A percentile compares a stretch with the other conserved stretches of the same genome.
phyloP scores from a whole-genome alignment of 2,888 invertebrate species.

The Mechanitis mazaeus region DNA sequence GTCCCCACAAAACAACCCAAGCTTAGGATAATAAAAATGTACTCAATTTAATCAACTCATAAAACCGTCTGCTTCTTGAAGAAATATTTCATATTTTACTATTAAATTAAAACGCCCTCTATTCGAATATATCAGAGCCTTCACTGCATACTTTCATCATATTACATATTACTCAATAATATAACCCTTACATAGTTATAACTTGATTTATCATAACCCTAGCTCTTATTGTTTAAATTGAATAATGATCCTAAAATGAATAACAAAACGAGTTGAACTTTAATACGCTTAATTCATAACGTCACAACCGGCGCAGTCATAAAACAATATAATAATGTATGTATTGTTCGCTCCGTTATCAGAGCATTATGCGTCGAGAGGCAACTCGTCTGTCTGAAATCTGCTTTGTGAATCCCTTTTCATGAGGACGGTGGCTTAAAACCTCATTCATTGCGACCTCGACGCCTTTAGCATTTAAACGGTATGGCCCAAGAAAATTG shows the following conservation, averaged over 20 bases:
- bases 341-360: slow-evolving; percentile 48
- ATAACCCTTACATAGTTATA: neutral
- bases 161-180: neutral
- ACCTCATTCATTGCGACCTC: slow-evolving; percentile 66
- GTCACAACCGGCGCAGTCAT: slow-evolving; percentile 57
- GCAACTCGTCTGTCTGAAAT: slow-evolving; percentile 55
- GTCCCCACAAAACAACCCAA: slow-evolving; percentile 15
- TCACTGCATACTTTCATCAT: slow-evolving; percentile 6
- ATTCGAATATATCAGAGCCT: slow-evolving; percentile 16
- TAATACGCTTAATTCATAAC: slow-evolving; percentile 56
- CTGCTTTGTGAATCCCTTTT: slow-evolving; percentile 65
- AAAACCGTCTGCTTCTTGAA: slow-evolving; percentile 33
- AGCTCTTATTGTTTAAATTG: slow-evolving; percentile 7
- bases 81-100: slow-evolving; percentile 32
- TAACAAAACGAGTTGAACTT: slow-evolving; percentile 22
- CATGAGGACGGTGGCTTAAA: slow-evolving; percentile 60
- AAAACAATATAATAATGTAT: slow-evolving; percentile 64
- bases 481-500: slow-evolving; percentile 66
- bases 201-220: neutral
- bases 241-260: slow-evolving; percentile 17
- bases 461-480: slow-evolving; percentile 63
- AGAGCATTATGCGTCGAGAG: slow-evolving; percentile 53
- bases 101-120: slow-evolving; percentile 21
- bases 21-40: slow-evolving; percentile 32
- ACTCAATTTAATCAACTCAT: slow-evolving; percentile 32